Evolutionary conservation across 2,797 vertebrate genomes (phyloP), one percentile per base, ranked within the genome.

Genomic region (Smutsia gigantea): DNA sequence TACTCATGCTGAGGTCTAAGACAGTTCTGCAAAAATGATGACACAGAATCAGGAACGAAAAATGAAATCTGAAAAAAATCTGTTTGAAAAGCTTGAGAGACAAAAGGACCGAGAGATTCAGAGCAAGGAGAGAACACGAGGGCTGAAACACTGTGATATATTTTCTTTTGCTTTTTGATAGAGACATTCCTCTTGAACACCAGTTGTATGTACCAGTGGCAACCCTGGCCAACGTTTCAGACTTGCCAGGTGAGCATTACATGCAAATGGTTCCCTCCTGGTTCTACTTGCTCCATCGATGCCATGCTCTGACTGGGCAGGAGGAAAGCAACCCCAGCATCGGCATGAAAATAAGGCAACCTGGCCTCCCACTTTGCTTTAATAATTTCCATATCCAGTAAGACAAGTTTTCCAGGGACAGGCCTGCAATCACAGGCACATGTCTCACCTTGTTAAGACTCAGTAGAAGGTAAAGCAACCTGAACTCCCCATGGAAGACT

Each of bases 361-460:
- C 97, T 82, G 91, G 95, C 97, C 96, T 96, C 97, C 95, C 96
- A 93, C 96, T 98, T 97, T 92, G 97, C 96, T 96, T 93, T 96
- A 94, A 97, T n/a, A 77, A 97, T 98, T 98, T 98, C 97, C 97
- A 98, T 98, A 98, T 98, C 97, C 97, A 82, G 96, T 97, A 97
- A 90, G 98, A 0, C 97, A 97, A 98, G 98, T 98, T 98, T 98
- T 97, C 98, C 97, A 93, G 96, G 98, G 97, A 90, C 96, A 97
- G 94, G 98, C 98, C 98, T 98, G 96, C 97, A 98, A 97, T 97
- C 98, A 97, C 97, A 97, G 97, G 97, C 97, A 42, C 97, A 98
- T 96, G 98, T 98, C 98, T 98, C 97, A 97, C 98, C 98, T 90
- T 98, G 98, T 97, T 97, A 97, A 97, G 98, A 98, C 97, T 97